These are phyloP conservation scores for Cataglyphis livida DNA, from an alignment of 2,888 invertebrate species.

Conservation along the genomic window DNA sequence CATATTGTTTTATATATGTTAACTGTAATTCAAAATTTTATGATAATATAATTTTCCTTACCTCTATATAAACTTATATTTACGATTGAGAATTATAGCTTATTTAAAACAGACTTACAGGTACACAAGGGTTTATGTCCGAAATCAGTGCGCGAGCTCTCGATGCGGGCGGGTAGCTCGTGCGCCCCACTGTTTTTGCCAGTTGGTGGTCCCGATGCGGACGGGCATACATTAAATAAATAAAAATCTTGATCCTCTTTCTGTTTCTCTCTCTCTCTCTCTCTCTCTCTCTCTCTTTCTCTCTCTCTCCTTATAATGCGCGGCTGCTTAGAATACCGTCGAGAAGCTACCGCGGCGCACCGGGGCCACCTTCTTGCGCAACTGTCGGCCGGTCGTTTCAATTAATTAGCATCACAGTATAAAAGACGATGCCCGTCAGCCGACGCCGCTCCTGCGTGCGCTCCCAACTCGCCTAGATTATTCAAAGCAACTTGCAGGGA, in stretches of 20 bases:
- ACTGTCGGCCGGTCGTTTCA: constrained; percentile 76
- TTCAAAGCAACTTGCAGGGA: constrained; percentile 71
- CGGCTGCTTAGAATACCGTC: constrained; percentile 72
- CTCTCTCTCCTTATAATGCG: constrained; percentile 57
- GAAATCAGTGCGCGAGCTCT: constrained; percentile 70
- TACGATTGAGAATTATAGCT: not conserved
- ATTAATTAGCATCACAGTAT: constrained; percentile 75
- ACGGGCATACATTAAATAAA: constrained; percentile 73
- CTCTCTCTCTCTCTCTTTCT: not conserved
- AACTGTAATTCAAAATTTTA: not conserved
- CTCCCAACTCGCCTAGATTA: constrained; percentile 66
- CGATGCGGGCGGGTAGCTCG: constrained; percentile 67
- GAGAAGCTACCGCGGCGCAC: constrained; percentile 68
- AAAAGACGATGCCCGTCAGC: constrained; percentile 75
- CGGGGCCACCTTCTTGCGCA: constrained; percentile 72
- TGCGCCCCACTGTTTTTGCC: constrained; percentile 70
- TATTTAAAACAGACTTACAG: not conserved
- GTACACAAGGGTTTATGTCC: constrained; percentile 47
- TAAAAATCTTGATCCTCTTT: constrained; percentile 66
- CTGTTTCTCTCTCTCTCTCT: constrained; percentile 1
- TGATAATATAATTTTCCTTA: not conserved
- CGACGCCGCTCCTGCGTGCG: constrained; percentile 53
- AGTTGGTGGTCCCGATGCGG: constrained; percentile 70
- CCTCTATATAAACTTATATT: not conserved
- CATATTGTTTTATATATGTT: not conserved